Conservation (phyloP, 37 sponge, comb jelly and placozoan species). For the Eunapius fragilis region DNA sequence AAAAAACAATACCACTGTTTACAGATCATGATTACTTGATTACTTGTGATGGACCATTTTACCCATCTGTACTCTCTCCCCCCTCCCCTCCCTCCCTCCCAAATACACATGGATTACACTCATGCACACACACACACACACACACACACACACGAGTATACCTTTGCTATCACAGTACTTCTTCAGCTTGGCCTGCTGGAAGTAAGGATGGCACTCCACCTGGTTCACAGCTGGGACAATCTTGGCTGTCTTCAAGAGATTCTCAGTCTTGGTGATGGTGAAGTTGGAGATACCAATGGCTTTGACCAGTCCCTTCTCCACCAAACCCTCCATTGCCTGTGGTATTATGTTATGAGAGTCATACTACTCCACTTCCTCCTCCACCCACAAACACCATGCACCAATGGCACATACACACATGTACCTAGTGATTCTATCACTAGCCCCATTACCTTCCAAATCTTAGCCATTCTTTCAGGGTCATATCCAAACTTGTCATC, state of each 20-base stretch:
- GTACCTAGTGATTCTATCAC: too few species aligned
- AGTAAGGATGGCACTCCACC: conserved; percentile 68
- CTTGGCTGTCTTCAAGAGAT: conserved; percentile 60
- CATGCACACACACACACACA: neutral
- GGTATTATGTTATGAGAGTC: too few species aligned
- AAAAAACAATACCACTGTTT: too few species aligned
- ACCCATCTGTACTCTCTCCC: too few species aligned
- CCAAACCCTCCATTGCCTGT: conserved; percentile 54
- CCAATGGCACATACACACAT: too few species aligned
- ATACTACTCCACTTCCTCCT: too few species aligned
- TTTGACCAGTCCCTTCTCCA: conserved; percentile 42
- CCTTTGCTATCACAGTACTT: conserved; percentile 57
- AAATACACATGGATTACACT: neutral
- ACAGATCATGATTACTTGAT: too few species aligned
- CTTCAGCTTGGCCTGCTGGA: conserved; percentile 67
- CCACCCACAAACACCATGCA: too few species aligned
- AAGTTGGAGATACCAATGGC: conserved; percentile 79
- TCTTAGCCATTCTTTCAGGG: conserved; percentile 34
- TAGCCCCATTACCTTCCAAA: conserved; percentile 29
- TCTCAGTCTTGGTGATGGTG: conserved; percentile 56
- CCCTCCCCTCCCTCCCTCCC: too few species aligned
- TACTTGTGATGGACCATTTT: too few species aligned
- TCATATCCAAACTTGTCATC: conserved; percentile 40
- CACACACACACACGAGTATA: neutral
- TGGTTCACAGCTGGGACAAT: conserved; percentile 75